Percentiles rank a stretch among this genome's conserved stretches.
These are phyloP conservation scores for Neuroterus valhalla DNA, from an alignment of 1,140 invertebrate species.

Conservation along the genomic window DNA sequence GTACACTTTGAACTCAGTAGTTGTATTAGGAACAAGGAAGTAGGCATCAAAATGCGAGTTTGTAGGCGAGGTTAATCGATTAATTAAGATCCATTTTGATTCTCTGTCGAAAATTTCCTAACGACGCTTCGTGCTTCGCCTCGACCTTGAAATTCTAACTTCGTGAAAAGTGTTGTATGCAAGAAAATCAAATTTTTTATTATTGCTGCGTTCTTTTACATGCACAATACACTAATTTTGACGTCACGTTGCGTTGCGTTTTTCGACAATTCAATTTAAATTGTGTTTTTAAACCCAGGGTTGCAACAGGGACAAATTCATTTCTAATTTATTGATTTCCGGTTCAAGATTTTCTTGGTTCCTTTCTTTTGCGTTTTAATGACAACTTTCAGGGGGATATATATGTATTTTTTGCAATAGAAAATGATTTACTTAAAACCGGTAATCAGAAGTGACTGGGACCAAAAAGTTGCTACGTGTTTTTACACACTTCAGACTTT, in stretches of 20 bases:
- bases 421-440: no score
- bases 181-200: background rate
- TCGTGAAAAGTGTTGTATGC: constrained; percentile 15
- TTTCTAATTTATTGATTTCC: background rate
- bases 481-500: no score
- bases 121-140: constrained; percentile 20
- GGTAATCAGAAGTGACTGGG: no score
- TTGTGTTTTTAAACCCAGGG: background rate
- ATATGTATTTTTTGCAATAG: no score
- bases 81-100: background rate
- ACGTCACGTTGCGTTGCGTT: background rate
- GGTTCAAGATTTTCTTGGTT: background rate
- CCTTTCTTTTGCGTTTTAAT: no score
- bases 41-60: no score
- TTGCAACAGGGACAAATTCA: background rate
- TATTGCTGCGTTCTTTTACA: background rate
- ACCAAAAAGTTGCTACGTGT: no score
- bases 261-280: background rate
- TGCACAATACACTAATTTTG: background rate
- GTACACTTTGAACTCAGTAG: no score
- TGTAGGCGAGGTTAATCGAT: no score
- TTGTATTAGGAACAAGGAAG: no score
- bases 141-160: constrained; percentile 23
- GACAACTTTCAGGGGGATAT: no score
- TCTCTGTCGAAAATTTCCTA: constrained; percentile 18